These are phyloP conservation scores for Perizoma flavofasciatum DNA, from an alignment of 2,888 invertebrate genomes.

Conservation along the genomic window DNA sequence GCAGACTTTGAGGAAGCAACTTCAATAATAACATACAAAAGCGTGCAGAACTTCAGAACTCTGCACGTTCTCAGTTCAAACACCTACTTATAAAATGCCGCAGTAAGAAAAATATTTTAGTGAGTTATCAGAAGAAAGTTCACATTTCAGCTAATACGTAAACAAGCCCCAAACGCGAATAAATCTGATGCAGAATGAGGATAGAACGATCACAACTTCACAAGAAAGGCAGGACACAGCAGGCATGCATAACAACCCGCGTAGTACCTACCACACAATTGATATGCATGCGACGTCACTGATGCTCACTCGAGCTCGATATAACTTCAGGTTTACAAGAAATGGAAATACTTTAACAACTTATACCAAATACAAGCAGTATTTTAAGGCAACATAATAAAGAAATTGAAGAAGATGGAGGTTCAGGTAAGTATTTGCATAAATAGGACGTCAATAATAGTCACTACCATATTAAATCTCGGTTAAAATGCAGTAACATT, in stretches of 20 bases:
- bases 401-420: slow-evolving; percentile 14
- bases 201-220: slow-evolving; percentile 42
- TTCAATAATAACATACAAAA: no score
- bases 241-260: slow-evolving; percentile 59
- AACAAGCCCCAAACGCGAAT: slow-evolving; percentile 18
- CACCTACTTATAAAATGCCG: no score
- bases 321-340: slow-evolving; percentile 51
- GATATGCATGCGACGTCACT: slow-evolving; percentile 54
- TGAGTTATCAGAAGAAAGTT: neutral
- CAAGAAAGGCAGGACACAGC: slow-evolving; percentile 51
- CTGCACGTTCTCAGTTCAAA: no score
- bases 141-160: neutral
- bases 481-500: no score
- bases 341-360: slow-evolving; percentile 28
- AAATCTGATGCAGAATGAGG: slow-evolving; percentile 40
- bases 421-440: neutral
- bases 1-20: neutral
- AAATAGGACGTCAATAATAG: neutral
- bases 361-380: neutral
- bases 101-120: no score
- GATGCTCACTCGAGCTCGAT: slow-evolving; percentile 41
- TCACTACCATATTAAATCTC: no score
- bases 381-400: neutral
- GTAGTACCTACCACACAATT: slow-evolving; percentile 42
- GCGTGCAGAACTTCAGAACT: no score